Evolutionary conservation across 2,797 vertebrate genomes (phyloP).

Genomic region (Propithecus perrieri): DNA sequence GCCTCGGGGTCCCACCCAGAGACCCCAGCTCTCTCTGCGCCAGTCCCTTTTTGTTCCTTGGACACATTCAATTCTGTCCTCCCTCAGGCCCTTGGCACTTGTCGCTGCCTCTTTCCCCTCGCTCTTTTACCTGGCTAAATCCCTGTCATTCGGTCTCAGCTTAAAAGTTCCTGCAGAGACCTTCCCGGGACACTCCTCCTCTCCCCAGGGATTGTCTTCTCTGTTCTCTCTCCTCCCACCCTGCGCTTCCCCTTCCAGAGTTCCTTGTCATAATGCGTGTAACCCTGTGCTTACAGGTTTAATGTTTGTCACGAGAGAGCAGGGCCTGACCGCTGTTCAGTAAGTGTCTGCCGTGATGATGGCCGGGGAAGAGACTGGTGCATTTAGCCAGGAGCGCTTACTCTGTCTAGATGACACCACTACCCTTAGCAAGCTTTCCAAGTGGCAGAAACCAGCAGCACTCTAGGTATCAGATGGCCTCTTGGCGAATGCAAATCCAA

Average conservation of each 20-base stretch:
- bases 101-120: neutral
- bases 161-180: neutral
- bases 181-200: neutral
- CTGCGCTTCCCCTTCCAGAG: neutral
- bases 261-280: neutral
- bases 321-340: neutral
- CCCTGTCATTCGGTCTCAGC: neutral
- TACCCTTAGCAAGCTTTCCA: neutral
- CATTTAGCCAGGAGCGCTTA: neutral
- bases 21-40: neutral
- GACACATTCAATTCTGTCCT: neutral
- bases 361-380: neutral
- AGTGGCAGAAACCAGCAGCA: neutral
- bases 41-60: neutral
- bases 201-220: neutral
- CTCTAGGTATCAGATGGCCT: neutral
- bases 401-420: neutral
- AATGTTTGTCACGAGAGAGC: neutral
- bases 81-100: neutral
- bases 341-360: neutral
- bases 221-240: neutral
- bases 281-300: neutral
- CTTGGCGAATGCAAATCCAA: conserved; percentile 13
- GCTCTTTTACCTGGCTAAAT: neutral
- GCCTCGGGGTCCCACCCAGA: neutral